Conservation (phyloP, 2,888 invertebrate genomes). For the Cantharis rustica region DNA sequence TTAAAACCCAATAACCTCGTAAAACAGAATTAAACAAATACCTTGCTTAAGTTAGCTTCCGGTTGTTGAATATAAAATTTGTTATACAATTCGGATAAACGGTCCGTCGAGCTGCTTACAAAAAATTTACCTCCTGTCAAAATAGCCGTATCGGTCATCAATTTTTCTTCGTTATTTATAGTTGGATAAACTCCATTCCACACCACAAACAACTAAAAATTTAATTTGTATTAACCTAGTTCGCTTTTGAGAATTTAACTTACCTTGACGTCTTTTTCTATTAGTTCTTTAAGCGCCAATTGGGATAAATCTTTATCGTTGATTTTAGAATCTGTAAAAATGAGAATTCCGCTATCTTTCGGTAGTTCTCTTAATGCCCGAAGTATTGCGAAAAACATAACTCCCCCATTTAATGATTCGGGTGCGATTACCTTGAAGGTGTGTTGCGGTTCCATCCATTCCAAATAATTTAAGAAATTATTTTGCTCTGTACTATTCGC, state of each 20-base stretch:
- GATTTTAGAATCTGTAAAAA: slow-evolving; percentile 63
- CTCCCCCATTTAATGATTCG: slow-evolving; percentile 53
- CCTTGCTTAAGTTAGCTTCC: slow-evolving; percentile 23
- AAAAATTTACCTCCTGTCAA: slow-evolving; percentile 58
- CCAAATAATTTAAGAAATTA: slow-evolving; percentile 31
- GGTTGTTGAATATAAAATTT: slow-evolving; percentile 6
- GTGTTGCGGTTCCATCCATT: slow-evolving; percentile 11
- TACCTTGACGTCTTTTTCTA: slow-evolving; percentile 58
- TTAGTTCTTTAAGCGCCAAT: slow-evolving; percentile 54
- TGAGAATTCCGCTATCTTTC: slow-evolving; percentile 66
- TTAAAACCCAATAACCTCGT: background rate
- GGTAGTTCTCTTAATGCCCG: slow-evolving; percentile 66
- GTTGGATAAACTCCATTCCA: slow-evolving; percentile 57
- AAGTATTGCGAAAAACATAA: slow-evolving; percentile 64
- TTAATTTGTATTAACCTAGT: background rate
- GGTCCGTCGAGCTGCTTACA: slow-evolving; percentile 41
- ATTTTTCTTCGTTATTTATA: slow-evolving; percentile 54
- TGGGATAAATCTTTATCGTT: slow-evolving; percentile 60
- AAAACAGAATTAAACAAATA: slow-evolving; percentile 8
- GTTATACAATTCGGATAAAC: slow-evolving; percentile 32
- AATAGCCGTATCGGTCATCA: slow-evolving; percentile 56
- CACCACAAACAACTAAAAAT: slow-evolving; percentile 55
- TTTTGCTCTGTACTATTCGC: slow-evolving; percentile 35
- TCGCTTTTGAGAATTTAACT: slow-evolving; percentile 1
- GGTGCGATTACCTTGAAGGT: slow-evolving; percentile 18